phyloP scores from a whole-genome alignment of 2,888 invertebrate species.

The Agrilus mali region DNA sequence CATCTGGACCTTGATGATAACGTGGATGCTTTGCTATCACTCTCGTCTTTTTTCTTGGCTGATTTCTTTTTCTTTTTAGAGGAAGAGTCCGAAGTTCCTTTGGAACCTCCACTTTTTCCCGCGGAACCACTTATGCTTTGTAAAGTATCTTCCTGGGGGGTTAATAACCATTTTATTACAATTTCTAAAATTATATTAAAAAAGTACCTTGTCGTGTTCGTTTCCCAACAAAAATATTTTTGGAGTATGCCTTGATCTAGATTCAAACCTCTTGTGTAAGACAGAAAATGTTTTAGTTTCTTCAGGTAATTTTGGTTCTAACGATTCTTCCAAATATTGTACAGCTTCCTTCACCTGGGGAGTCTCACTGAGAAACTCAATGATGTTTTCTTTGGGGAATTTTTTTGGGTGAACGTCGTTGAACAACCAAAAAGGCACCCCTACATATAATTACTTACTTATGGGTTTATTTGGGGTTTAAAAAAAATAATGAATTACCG shows the following conservation, averaged over 20 bases:
- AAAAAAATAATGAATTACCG: background rate
- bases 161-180: too few species aligned
- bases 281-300: constrained; percentile 10
- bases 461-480: too few species aligned
- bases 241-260: constrained; percentile 7
- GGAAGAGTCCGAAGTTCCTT: too few species aligned
- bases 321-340: constrained; percentile 4
- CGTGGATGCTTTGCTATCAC: too few species aligned
- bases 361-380: constrained; percentile 7
- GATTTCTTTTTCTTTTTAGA: too few species aligned
- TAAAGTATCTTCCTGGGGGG: too few species aligned
- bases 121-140: too few species aligned
- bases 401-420: constrained; percentile 7
- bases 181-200: too few species aligned
- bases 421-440: constrained; percentile 15
- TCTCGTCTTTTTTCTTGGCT: too few species aligned
- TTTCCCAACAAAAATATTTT: constrained; percentile 8
- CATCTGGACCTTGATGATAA: too few species aligned
- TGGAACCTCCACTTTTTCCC: too few species aligned
- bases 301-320: constrained; percentile 7
- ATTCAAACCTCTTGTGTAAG: constrained; percentile 3
- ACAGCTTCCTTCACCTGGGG: constrained; percentile 8
- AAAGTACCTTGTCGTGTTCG: background rate
- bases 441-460: constrained; percentile 7
- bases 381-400: constrained; percentile 7